phyloP scores from a whole-genome alignment of 2,797 vertebrate species.

The Somateria mollissima region DNA sequence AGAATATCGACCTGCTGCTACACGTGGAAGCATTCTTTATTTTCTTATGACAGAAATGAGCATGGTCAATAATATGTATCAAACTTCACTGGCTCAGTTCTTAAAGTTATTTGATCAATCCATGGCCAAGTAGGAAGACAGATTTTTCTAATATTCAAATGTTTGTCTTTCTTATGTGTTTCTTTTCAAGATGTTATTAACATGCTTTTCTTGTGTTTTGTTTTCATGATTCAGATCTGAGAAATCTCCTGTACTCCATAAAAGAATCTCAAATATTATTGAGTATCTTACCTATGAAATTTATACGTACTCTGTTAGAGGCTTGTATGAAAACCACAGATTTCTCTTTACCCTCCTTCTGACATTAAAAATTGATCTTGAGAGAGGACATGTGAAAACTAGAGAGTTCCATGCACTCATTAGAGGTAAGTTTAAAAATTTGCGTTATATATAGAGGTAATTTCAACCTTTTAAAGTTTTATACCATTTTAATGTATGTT shows the following conservation, averaged over 20 bases:
- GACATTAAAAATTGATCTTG: slow-evolving; percentile 86
- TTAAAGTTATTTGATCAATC: slow-evolving; percentile 82
- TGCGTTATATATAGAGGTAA: not conserved
- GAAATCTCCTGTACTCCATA: slow-evolving; percentile 81
- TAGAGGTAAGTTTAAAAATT: slow-evolving; percentile 76
- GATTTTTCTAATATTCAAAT: not conserved
- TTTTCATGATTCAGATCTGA: slow-evolving; percentile 77
- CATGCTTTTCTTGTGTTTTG: slow-evolving; percentile 14
- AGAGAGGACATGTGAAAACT: slow-evolving; percentile 79
- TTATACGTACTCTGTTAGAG: slow-evolving; percentile 83
- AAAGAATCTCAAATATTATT: slow-evolving; percentile 85
- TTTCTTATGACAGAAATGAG: slow-evolving; percentile 84
- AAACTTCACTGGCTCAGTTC: slow-evolving; percentile 82
- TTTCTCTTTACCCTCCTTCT: slow-evolving; percentile 87
- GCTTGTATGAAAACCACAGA: slow-evolving; percentile 86
- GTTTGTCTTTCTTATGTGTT: not conserved
- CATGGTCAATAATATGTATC: slow-evolving; percentile 84
- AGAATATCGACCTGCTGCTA: slow-evolving; percentile 81
- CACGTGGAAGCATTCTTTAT: slow-evolving; percentile 82
- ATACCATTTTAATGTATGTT: not conserved
- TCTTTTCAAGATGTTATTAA: not conserved
- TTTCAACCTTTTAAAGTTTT: not conserved
- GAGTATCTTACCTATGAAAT: slow-evolving; percentile 83
- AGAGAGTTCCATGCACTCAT: slow-evolving; percentile 84
- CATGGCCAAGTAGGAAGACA: slow-evolving; percentile 74